These are phyloP conservation scores for Ceryle rudis DNA, from an alignment of 2,797 vertebrate genomes.

Conservation along the genomic window DNA sequence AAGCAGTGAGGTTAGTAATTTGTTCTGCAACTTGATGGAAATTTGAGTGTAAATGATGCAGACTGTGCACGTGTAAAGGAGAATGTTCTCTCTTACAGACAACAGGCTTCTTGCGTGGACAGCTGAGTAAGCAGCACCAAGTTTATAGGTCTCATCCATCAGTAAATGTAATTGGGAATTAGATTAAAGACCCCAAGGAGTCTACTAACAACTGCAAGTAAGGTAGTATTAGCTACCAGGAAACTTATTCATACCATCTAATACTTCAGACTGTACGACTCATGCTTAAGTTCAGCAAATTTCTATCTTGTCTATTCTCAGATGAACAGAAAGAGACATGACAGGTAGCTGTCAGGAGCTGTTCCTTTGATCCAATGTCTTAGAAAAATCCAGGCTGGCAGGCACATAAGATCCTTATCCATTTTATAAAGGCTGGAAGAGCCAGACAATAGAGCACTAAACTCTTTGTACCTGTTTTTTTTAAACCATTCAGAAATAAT, in stretches of 20 bases:
- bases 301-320: background rate
- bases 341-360: background rate
- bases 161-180: background rate
- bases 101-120: background rate
- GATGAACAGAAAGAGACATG: background rate
- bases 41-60: background rate
- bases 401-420: background rate
- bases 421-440: background rate
- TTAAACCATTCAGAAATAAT: background rate
- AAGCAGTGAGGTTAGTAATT: background rate
- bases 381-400: background rate
- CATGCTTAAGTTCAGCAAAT: background rate
- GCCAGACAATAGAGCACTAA: background rate
- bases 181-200: background rate
- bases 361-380: background rate
- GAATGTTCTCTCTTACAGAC: background rate
- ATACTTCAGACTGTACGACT: background rate
- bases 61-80: background rate
- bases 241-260: background rate
- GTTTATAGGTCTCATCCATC: background rate
- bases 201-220: background rate
- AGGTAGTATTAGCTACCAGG: background rate
- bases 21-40: background rate
- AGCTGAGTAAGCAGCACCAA: background rate
- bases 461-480: background rate